Evolutionary conservation across 1,140 invertebrate species (phyloP).

Genomic region (Leguminivora glycinivorella): DNA sequence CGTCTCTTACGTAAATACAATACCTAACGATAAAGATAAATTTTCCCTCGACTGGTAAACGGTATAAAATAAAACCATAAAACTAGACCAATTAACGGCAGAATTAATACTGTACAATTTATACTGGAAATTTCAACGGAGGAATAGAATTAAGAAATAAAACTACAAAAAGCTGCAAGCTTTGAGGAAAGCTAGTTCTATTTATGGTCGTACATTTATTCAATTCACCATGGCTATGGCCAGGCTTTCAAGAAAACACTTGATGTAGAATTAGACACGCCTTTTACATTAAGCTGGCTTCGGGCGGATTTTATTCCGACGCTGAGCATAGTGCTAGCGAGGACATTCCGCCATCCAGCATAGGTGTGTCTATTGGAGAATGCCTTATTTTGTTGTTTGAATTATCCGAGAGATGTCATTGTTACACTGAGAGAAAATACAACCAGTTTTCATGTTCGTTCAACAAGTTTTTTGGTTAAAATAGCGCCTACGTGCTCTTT

Average conservation of each 20-base stretch:
- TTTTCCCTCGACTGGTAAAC: neutral
- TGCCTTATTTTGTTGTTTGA: no score
- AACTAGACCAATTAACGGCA: neutral
- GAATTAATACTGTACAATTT: neutral
- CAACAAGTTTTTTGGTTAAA: no score
- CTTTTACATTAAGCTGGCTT: slow-evolving; percentile 30
- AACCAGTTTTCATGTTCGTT: no score
- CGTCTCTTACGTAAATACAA: neutral
- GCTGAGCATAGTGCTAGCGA: neutral
- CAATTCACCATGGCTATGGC: slow-evolving; percentile 17
- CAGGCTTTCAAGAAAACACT: slow-evolving; percentile 27
- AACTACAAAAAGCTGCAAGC: neutral
- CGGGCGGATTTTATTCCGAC: neutral
- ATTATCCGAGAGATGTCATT: no score
- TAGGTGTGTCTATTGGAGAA: neutral
- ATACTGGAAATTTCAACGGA: neutral
- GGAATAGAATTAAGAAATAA: neutral
- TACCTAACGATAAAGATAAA: neutral
- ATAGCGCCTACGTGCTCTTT: no score
- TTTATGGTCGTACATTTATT: slow-evolving; percentile 18
- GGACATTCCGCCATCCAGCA: neutral
- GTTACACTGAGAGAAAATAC: no score
- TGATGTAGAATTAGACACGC: slow-evolving; percentile 31
- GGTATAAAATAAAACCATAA: slow-evolving; percentile 2
- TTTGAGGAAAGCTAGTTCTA: slow-evolving; percentile 5